These are phyloP conservation scores for Danio rerio DNA, from an alignment of 2,113 vertebrate genomes.

Conservation along the genomic window DNA sequence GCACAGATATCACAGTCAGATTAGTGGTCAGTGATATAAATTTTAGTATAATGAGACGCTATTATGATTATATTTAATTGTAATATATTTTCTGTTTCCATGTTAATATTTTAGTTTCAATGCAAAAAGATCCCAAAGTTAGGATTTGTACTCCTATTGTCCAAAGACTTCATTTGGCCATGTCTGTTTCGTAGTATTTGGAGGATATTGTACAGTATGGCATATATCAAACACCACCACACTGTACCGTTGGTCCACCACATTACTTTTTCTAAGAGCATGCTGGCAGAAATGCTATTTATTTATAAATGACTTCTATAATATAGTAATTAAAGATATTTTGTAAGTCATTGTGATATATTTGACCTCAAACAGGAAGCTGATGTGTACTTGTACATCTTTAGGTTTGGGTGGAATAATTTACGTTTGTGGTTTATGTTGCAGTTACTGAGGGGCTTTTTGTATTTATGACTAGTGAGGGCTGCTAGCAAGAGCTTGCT, in stretches of 20 bases:
- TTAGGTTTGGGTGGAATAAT: neutral
- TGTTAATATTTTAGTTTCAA: neutral
- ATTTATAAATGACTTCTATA: neutral
- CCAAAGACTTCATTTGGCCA: neutral
- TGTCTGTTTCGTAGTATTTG: neutral
- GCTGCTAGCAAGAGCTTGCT: neutral
- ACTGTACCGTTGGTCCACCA: neutral
- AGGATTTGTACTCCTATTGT: neutral
- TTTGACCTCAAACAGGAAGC: neutral
- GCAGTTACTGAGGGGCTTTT: neutral
- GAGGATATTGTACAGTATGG: neutral
- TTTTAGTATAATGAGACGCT: neutral
- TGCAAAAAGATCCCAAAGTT: neutral
- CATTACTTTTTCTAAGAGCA: neutral
- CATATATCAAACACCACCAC: neutral
- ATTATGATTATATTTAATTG: neutral
- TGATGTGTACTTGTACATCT: neutral
- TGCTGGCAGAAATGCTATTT: neutral
- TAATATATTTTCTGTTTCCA: neutral
- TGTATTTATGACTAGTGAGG: neutral
- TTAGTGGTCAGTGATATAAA: neutral
- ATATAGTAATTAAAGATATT: too few species aligned
- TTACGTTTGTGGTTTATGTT: neutral
- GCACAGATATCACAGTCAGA: neutral
- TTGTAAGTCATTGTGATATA: neutral